phyloP scores from a whole-genome alignment of 2,113 vertebrate species.

The Chiloscyllium plagiosum region DNA sequence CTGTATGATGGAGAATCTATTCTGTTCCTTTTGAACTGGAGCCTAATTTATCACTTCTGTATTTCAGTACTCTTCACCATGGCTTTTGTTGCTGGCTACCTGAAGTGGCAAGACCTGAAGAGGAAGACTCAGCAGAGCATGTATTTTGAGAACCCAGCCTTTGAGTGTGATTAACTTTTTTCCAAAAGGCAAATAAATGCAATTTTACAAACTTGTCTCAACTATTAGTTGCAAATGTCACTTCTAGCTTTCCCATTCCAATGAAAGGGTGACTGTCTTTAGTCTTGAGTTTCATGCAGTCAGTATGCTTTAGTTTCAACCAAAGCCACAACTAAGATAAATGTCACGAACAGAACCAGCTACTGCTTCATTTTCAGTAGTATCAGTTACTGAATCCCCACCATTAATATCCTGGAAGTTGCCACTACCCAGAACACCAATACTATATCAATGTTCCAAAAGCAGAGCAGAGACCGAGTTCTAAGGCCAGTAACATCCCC shows the following conservation, averaged over 20 bases:
- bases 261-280: neutral
- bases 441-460: no score
- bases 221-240: neutral
- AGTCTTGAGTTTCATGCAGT: no score
- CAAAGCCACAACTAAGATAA: neutral
- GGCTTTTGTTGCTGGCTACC: neutral
- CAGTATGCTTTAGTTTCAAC: neutral
- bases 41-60: neutral
- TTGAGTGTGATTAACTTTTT: neutral
- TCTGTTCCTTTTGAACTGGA: neutral
- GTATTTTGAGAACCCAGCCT: slow-evolving; percentile 29
- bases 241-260: neutral
- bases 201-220: neutral
- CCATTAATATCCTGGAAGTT: neutral
- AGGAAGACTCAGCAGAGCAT: neutral
- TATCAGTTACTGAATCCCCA: no score
- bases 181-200: neutral
- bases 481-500: no score
- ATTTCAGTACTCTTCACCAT: slow-evolving; percentile 1
- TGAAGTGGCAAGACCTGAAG: neutral
- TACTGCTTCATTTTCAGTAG: neutral
- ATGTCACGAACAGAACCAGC: neutral
- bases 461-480: no score
- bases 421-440: no score
- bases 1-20: no score